phyloP scores from a whole-genome alignment of 1,140 invertebrate species.

The Bombus breviceps region DNA sequence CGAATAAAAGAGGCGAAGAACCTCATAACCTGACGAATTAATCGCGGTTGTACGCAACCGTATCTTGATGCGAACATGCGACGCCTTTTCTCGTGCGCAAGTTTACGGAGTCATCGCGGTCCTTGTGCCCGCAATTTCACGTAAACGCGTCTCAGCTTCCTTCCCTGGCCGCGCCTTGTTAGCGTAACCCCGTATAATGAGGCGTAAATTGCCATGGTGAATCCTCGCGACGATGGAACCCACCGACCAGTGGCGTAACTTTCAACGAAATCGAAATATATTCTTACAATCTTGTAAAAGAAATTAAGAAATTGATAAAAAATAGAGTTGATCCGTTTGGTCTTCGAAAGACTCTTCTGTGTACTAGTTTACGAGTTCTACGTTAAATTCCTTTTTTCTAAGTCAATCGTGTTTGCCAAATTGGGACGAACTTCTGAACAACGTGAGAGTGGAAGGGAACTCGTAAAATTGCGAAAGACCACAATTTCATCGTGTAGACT shows the following conservation, averaged over 20 bases:
- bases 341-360: neutral
- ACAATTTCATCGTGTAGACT: neutral
- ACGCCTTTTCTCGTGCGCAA: slow-evolving; percentile 24
- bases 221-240: slow-evolving; percentile 28
- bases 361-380: neutral
- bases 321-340: too few relatives aligned
- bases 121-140: slow-evolving; percentile 53
- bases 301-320: neutral
- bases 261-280: neutral
- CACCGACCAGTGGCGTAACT: slow-evolving; percentile 16
- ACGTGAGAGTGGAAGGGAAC: neutral
- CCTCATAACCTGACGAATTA: slow-evolving; percentile 69
- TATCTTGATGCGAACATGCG: slow-evolving; percentile 31
- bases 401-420: neutral
- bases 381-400: neutral
- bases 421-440: neutral
- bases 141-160: slow-evolving; percentile 37
- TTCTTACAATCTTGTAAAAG: neutral
- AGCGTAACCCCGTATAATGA: slow-evolving; percentile 67
- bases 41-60: slow-evolving; percentile 53
- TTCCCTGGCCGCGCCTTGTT: slow-evolving; percentile 54
- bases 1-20: slow-evolving; percentile 16
- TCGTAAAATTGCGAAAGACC: neutral
- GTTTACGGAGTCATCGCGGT: slow-evolving; percentile 56
- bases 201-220: slow-evolving; percentile 59